Conservation (phyloP, 1,140 invertebrate species). For the Teleopsis dalmanni region DNA sequence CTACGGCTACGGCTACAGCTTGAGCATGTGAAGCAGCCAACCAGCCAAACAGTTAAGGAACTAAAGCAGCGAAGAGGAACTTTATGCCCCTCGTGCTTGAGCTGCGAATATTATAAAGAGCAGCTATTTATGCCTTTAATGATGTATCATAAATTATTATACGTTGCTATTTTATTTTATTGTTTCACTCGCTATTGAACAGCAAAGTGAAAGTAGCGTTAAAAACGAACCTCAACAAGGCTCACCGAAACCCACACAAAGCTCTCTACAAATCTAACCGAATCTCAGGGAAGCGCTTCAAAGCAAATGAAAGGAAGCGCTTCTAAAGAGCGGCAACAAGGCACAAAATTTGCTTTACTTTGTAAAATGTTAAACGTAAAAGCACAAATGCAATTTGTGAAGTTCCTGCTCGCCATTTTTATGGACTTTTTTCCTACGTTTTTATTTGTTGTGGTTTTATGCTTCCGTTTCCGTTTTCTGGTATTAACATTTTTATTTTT, state of each 20-base stretch:
- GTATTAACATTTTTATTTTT: too few species aligned
- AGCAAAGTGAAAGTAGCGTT: constrained; percentile 5
- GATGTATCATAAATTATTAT: constrained; percentile 44
- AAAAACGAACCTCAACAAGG: neutral
- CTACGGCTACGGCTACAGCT: too few species aligned
- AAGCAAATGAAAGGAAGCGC: neutral
- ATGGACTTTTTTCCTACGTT: neutral
- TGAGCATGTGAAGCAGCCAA: too few species aligned
- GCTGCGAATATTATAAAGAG: neutral
- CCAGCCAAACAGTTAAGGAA: neutral
- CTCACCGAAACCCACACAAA: neutral
- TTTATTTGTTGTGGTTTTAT: too few species aligned
- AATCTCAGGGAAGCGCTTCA: neutral
- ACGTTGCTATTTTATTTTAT: constrained; percentile 42
- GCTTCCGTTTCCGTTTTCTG: too few species aligned
- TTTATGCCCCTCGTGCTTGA: neutral
- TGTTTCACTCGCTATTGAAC: constrained; percentile 42
- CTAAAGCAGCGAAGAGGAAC: neutral
- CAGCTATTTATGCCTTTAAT: constrained; percentile 24
- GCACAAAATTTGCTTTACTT: neutral
- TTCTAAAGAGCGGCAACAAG: neutral
- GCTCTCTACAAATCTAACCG: too few species aligned
- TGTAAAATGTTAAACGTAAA: too few species aligned
- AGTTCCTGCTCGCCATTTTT: neutral
- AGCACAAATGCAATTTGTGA: neutral